Conservation (phyloP, 2,797 vertebrate species). For the Catamblyrhynchus diadema region DNA sequence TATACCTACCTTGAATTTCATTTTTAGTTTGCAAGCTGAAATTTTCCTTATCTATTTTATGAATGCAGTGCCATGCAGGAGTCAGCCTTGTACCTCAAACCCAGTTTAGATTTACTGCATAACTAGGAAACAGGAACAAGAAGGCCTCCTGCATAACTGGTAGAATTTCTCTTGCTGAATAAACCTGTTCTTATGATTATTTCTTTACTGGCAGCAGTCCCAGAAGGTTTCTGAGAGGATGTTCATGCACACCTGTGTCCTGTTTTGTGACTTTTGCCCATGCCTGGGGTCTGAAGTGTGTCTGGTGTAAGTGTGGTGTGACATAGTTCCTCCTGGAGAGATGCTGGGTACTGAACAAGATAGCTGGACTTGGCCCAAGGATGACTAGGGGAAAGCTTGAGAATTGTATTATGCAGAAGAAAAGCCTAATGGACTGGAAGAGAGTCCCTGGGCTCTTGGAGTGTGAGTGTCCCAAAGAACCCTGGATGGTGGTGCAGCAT, state of each 20-base stretch:
- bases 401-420: background rate
- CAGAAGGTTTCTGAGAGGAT: background rate
- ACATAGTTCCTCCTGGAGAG: background rate
- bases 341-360: background rate
- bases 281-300: background rate
- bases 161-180: background rate
- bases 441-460: background rate
- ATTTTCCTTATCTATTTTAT: background rate
- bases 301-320: fast-evolving
- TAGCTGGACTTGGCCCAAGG: background rate
- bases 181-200: background rate
- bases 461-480: background rate
- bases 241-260: background rate
- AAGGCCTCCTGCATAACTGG: background rate
- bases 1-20: background rate
- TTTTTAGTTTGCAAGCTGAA: background rate
- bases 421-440: background rate
- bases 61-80: background rate
- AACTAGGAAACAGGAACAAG: background rate
- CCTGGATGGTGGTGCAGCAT: background rate
- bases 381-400: background rate
- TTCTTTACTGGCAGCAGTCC: background rate
- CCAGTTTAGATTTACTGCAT: background rate
- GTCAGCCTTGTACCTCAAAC: background rate
- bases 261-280: background rate